Base-by-base conservation (phyloP, 2,888 invertebrate species). In the Zaprionus lineosus region DNA sequence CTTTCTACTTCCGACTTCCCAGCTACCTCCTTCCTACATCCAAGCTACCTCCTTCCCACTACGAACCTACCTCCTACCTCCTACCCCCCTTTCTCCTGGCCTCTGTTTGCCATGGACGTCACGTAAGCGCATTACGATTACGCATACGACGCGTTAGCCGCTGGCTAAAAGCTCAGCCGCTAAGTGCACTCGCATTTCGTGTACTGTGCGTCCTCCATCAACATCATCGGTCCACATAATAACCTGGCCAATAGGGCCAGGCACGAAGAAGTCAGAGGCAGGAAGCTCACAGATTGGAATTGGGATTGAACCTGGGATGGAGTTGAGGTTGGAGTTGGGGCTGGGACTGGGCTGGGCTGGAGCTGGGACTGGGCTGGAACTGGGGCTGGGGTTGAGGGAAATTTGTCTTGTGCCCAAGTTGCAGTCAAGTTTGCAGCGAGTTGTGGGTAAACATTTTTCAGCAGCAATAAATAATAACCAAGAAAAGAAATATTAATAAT, bases 381-480 rank as follows among this genome's bases (percentile, higher is more conserved):
- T n/a, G n/a, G n/a, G n/a, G n/a, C n/a, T n/a, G n/a, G n/a, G n/a
- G 57, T 34, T 34, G 60, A 78, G 63, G 55, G 66, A 72, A 84
- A 81, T 79, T 85, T 81, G 81, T 85, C 86, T 85, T 83, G 74
- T 39, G 50, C 57, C 52, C 63, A 75, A 78, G 84, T 79, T 79
- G 83, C 78, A 82, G 75, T 74, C 83, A 78, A 79, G 78, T 84
- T 77, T 72, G 59, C 56, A 36, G 57, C 66, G 78, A 82, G 78
- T 74, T 84, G 79, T 82, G 79, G 84, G 65, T 63, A 85, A 79
- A 83, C 85, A 77, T 84, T 84, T 79, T 79, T 79, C 79, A 85
- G 69, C 75, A 75, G 85, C 79, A 83, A 84, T 79, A 84, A 84
- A 81, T 79, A 85, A 85, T 83, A 74, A 62, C 61, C 72, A 56